Percentiles rank a stretch among this genome's conserved stretches.
These are phyloP conservation scores for Tyrophagus putrescentiae DNA, from an alignment of 1,140 invertebrate species.

Conservation along the genomic window DNA sequence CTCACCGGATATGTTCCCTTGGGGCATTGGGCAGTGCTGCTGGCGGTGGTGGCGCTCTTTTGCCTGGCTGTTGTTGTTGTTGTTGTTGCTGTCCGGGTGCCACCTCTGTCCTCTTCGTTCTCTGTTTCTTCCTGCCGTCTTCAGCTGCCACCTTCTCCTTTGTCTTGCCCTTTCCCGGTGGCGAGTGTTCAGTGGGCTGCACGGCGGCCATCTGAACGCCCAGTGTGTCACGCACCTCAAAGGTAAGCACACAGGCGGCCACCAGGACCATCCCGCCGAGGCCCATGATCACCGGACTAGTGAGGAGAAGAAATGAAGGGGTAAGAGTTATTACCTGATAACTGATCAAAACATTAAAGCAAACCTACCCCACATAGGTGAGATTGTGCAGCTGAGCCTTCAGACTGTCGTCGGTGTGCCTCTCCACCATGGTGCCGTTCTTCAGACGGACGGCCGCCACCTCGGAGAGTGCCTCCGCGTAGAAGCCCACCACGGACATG, in stretches of 20 bases:
- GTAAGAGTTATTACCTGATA: too few species aligned
- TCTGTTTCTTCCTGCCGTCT: neutral
- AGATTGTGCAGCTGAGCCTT: constrained; percentile 60
- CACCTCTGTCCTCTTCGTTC: neutral
- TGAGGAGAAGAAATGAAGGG: too few species aligned
- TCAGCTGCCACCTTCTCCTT: neutral
- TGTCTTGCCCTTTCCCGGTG: neutral
- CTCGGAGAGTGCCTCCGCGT: constrained; percentile 55
- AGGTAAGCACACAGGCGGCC: constrained; percentile 85
- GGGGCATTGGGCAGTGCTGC: neutral
- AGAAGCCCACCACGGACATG: constrained; percentile 68
- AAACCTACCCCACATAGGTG: constrained; percentile 77
- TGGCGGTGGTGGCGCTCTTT: neutral
- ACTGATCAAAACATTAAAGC: too few species aligned
- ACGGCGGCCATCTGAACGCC: constrained; percentile 15
- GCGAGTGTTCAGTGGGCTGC: neutral
- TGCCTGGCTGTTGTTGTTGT: neutral
- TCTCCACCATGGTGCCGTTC: constrained; percentile 54
- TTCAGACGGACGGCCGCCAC: constrained; percentile 62
- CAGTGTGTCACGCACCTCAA: constrained; percentile 43
- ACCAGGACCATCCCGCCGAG: constrained; percentile 82
- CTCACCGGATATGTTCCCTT: neutral
- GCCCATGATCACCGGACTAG: constrained; percentile 80
- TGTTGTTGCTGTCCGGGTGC: neutral
- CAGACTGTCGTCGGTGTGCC: constrained; percentile 18